Percentiles rank a stretch among this genome's conserved stretches.
phyloP scores from a whole-genome alignment of 2,797 vertebrate genomes.

The Poecilia wingei region DNA sequence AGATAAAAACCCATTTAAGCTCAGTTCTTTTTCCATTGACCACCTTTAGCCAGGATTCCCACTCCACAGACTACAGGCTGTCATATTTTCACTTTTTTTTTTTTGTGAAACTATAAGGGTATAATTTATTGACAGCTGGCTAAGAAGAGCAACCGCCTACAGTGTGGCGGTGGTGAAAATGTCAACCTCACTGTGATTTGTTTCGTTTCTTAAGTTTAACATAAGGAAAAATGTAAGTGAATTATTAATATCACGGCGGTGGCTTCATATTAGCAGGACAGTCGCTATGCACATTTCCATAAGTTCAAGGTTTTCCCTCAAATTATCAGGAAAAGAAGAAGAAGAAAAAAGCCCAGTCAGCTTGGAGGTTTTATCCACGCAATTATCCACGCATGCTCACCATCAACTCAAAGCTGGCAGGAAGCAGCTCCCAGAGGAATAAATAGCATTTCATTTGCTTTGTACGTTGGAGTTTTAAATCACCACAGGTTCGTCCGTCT shows the following conservation, averaged over 20 bases:
- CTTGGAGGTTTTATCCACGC: neutral
- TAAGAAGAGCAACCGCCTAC: neutral
- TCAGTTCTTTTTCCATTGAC: neutral
- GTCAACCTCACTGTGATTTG: neutral
- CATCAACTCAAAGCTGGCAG: neutral
- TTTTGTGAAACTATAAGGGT: neutral
- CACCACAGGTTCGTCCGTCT: neutral
- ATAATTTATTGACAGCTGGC: neutral
- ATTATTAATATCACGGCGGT: neutral
- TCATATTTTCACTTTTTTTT: no score
- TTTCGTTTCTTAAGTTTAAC: neutral
- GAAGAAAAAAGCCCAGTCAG: neutral
- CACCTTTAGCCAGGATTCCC: neutral
- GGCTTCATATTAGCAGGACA: slow-evolving; percentile 11
- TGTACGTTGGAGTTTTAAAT: neutral
- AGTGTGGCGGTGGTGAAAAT: neutral
- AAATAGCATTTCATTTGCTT: neutral
- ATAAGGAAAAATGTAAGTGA: neutral
- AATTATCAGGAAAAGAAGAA: neutral
- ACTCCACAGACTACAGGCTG: no score
- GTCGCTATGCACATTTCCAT: neutral
- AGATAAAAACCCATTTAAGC: neutral
- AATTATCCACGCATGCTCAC: slow-evolving; percentile 4
- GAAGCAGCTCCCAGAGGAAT: neutral
- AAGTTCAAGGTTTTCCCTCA: slow-evolving; percentile 10